These are phyloP conservation scores for Subanguina moxae DNA, from an alignment of 1,140 invertebrate species.

Conservation along the genomic window DNA sequence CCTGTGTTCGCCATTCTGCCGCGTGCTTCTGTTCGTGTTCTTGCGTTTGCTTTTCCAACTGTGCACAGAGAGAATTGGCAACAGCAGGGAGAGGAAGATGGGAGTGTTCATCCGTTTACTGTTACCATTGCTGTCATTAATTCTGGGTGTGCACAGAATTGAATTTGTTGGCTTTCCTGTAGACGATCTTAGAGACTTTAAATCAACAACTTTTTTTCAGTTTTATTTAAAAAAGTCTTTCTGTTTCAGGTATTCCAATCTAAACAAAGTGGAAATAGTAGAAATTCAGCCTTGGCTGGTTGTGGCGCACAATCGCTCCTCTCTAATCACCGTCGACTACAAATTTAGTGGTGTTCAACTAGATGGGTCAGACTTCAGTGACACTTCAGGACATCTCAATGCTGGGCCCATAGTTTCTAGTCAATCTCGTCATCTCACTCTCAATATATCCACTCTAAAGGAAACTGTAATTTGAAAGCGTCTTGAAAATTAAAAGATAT, in stretches of 20 bases:
- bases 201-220: background rate
- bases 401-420: background rate
- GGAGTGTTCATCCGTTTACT: background rate
- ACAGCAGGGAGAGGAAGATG: background rate
- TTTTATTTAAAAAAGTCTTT: background rate
- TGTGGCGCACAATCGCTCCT: background rate
- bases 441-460: background rate
- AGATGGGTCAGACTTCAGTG: background rate
- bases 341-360: background rate
- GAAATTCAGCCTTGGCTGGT: conserved; percentile 2
- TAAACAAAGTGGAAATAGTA: background rate
- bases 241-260: background rate
- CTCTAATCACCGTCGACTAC: background rate
- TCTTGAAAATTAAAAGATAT: background rate
- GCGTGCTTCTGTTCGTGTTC: background rate
- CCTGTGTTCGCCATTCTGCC: background rate
- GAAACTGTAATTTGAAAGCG: background rate
- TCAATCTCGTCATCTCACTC: background rate
- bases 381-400: background rate
- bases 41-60: conserved; percentile 12
- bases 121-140: background rate
- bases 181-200: background rate
- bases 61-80: background rate
- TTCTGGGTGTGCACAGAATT: conserved; percentile 1
- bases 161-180: background rate